A percentile compares a stretch with the other conserved stretches of the same genome.
Evolutionary conservation across 2,888 invertebrate species (phyloP).

Genomic region (Diogma glabrata): DNA sequence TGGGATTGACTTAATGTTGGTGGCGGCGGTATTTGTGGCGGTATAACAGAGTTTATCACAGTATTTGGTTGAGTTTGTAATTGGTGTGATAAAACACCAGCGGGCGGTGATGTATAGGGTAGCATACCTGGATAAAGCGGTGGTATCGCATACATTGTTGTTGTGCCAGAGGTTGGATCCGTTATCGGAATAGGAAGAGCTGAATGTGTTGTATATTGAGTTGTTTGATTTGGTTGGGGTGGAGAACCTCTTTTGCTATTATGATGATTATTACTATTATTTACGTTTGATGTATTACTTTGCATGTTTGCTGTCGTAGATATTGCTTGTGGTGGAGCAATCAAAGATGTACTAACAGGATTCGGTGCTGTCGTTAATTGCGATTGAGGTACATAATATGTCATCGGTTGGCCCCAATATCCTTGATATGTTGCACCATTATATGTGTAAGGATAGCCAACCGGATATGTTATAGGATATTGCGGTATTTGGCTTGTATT

Average conservation of each 20-base stretch:
- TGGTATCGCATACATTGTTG: slow-evolving; percentile 33
- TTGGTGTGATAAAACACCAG: slow-evolving; percentile 25
- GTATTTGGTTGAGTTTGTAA: slow-evolving; percentile 26
- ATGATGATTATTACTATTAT: slow-evolving; percentile 3
- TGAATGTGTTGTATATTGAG: slow-evolving; percentile 21
- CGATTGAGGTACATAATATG: slow-evolving; percentile 36
- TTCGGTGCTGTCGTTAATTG: slow-evolving; percentile 26
- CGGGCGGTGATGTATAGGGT: slow-evolving; percentile 26
- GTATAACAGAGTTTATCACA: slow-evolving; percentile 29
- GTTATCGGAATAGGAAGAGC: slow-evolving; percentile 19
- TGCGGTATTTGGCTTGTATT: slow-evolving; percentile 31
- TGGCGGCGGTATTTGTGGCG: slow-evolving; percentile 11
- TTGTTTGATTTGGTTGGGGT: slow-evolving; percentile 19
- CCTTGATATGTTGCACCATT: slow-evolving; percentile 28
- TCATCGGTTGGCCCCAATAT: slow-evolving; percentile 34
- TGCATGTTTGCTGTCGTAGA: slow-evolving; percentile 27
- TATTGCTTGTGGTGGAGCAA: slow-evolving; percentile 13
- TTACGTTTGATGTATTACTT: slow-evolving; percentile 8
- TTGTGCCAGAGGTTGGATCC: slow-evolving; percentile 19
- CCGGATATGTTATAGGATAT: slow-evolving; percentile 35
- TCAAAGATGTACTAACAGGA: slow-evolving; percentile 12
- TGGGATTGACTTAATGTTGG: slow-evolving; percentile 17
- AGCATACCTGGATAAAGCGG: slow-evolving; percentile 35
- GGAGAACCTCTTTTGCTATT: slow-evolving; percentile 28
- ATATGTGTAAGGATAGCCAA: slow-evolving; percentile 35